phyloP scores from a whole-genome alignment of 1,140 invertebrate species.

The Aphis craccivora region DNA sequence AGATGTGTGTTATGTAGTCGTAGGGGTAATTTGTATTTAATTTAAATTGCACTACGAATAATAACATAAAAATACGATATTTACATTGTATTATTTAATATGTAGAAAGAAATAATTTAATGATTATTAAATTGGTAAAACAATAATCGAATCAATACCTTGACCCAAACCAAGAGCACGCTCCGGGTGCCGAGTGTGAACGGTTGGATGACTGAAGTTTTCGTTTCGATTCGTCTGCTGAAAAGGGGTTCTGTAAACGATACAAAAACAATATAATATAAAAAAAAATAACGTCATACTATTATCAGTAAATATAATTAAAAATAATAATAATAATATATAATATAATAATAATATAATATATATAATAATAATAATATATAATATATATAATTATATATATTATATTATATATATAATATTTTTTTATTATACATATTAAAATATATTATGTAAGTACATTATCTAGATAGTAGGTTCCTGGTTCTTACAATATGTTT shows the following conservation, averaged over 20 bases:
- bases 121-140: background rate
- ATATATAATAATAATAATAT: too few relatives aligned
- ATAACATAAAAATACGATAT: background rate
- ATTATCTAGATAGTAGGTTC: too few relatives aligned
- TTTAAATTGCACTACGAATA: background rate
- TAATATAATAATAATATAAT: too few relatives aligned
- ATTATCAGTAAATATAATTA: background rate
- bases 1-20: background rate
- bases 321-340: too few relatives aligned
- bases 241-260: conserved; percentile 62
- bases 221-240: conserved; percentile 61
- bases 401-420: too few relatives aligned
- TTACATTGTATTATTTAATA: background rate
- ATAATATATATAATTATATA: too few relatives aligned
- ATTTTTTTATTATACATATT: too few relatives aligned
- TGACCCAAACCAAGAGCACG: conserved; percentile 63
- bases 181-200: conserved; percentile 66
- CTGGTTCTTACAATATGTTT: too few relatives aligned
- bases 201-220: conserved; percentile 64
- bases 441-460: too few relatives aligned
- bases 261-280: conserved; percentile 58
- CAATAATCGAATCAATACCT: conserved; percentile 15
- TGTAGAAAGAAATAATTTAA: background rate
- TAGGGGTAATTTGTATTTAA: background rate
- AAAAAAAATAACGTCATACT: conserved; percentile 54